Percentiles rank a stretch among this genome's conserved stretches.
phyloP scores from a whole-genome alignment of 2,797 vertebrate species.

The Enteromius trimaculatus region DNA sequence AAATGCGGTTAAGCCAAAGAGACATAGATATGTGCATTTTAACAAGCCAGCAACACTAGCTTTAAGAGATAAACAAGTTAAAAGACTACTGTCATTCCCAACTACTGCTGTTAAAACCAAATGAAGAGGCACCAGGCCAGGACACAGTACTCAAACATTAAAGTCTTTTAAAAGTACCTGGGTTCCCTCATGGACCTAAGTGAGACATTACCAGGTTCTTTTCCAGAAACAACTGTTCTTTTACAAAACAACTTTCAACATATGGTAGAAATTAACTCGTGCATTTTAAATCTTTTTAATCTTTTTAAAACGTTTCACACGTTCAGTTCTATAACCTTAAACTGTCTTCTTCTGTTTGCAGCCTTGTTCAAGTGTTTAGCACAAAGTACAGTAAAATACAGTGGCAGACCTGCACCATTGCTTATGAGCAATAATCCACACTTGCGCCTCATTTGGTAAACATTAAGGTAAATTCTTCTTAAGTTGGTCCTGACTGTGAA shows the following conservation, averaged over 20 bases:
- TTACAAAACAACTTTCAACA: constrained; percentile 27
- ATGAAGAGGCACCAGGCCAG: constrained; percentile 18
- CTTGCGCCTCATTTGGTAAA: not conserved
- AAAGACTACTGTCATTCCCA: constrained; percentile 29
- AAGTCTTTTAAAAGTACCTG: constrained; percentile 15
- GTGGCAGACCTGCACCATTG: not conserved
- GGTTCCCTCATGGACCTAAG: constrained; percentile 28
- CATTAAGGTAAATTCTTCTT: constrained; percentile 22
- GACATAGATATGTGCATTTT: constrained; percentile 16
- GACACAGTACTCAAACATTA: not conserved
- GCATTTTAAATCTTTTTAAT: constrained; percentile 34
- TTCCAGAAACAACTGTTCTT: constrained; percentile 32
- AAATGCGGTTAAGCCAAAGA: constrained; percentile 17
- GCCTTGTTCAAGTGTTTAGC: constrained; percentile 18
- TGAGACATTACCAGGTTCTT: constrained; percentile 5
- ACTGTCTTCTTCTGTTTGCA: not conserved
- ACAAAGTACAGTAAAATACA: not conserved
- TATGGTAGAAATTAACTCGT: constrained; percentile 36
- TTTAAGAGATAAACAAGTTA: constrained; percentile 41
- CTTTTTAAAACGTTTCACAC: not conserved
- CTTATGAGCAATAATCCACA: constrained; percentile 3
- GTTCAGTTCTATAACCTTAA: not conserved
- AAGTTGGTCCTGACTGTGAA: constrained; percentile 22
- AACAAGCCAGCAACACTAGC: constrained; percentile 25
- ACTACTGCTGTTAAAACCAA: constrained; percentile 29